Evolutionary conservation across 1,140 invertebrate species (phyloP).

Genomic region (Neoseiulus cucumeris): DNA sequence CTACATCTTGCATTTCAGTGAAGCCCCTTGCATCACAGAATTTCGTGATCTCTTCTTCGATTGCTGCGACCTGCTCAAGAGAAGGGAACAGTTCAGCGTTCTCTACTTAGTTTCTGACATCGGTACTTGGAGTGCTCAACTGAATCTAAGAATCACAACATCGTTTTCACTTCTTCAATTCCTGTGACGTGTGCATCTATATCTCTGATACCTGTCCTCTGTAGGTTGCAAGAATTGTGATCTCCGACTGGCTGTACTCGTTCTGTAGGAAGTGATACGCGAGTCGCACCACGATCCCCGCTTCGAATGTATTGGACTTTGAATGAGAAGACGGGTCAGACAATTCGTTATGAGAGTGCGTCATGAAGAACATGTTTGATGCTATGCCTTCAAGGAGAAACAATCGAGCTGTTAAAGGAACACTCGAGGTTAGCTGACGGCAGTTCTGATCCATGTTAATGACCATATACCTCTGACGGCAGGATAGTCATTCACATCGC

Average conservation of each 20-base stretch:
- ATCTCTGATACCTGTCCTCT: slow-evolving; percentile 37
- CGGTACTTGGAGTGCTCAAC: too few species aligned
- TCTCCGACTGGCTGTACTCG: slow-evolving; percentile 35
- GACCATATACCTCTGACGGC: not conserved
- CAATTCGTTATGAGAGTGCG: not conserved
- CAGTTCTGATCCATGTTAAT: too few species aligned
- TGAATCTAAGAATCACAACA: too few species aligned
- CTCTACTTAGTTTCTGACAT: too few species aligned
- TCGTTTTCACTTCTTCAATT: too few species aligned
- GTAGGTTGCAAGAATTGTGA: slow-evolving; percentile 46
- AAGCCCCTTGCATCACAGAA: not conserved
- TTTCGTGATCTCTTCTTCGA: not conserved
- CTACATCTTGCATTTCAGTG: not conserved
- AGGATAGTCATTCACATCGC: not conserved
- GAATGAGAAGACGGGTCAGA: not conserved
- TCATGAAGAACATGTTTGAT: not conserved
- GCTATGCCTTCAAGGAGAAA: not conserved
- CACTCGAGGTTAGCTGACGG: too few species aligned
- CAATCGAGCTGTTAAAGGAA: too few species aligned
- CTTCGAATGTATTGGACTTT: slow-evolving; percentile 37
- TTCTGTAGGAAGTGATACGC: slow-evolving; percentile 39
- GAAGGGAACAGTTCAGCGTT: not conserved
- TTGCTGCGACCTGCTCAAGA: not conserved
- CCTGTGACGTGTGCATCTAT: too few species aligned
- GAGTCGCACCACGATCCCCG: slow-evolving; percentile 34